Evolutionary conservation across 2,797 vertebrate genomes (phyloP).

Genomic region (Erethizon dorsatum): DNA sequence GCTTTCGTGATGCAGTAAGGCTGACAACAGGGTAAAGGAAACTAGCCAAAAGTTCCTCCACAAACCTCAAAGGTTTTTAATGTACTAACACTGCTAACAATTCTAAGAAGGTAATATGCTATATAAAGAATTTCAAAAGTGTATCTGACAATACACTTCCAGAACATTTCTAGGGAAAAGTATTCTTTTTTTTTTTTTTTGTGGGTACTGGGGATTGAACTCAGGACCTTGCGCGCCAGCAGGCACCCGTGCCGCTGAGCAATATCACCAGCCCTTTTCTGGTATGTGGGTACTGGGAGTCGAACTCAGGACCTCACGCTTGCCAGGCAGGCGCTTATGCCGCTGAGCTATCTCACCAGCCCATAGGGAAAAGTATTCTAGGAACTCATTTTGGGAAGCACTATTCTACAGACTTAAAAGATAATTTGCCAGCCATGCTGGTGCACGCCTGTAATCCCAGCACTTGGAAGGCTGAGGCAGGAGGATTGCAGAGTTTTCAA

Average conservation of each 20-base stretch:
- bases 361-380: neutral
- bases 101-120: neutral
- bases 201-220: no score
- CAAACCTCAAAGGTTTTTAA: neutral
- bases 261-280: no score
- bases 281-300: no score
- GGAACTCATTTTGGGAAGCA: conserved; percentile 26
- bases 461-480: neutral
- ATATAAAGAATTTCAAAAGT: neutral
- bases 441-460: neutral
- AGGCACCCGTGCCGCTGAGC: no score
- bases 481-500: neutral
- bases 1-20: neutral
- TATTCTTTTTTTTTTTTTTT: neutral
- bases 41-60: neutral
- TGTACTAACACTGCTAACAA: neutral
- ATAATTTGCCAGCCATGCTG: neutral
- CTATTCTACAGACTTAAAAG: neutral
- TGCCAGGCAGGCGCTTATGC: no score
- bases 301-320: no score
- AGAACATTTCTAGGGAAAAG: conserved; percentile 35
- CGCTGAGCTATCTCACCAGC: no score
- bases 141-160: neutral
- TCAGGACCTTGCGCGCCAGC: no score
- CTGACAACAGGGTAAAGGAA: neutral